Evolutionary conservation across 2,797 vertebrate species (phyloP), one percentile per base, ranked within the genome.

Genomic region (Intellagama lesueurii): DNA sequence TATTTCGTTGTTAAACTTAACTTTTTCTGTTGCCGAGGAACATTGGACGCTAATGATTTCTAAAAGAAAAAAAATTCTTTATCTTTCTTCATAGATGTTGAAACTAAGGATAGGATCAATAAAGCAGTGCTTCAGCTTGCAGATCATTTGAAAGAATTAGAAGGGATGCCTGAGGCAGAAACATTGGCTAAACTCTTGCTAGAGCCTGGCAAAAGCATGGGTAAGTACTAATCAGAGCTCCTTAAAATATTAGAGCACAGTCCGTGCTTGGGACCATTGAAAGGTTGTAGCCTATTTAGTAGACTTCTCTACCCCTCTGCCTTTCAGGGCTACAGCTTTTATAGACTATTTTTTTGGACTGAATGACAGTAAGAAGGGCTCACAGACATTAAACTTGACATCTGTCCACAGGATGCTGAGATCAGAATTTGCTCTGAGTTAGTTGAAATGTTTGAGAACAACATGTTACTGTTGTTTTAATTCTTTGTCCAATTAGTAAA

Each of bases 121-220:
- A 49, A 88, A 77, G 69, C 16, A 17, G 69, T 88, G 64, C 14
- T 69, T 69, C 87, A 85, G n/a, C 47, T 91, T 70, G 83, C 11
- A 85, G 83, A 76, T 72, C 5, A 77, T 81, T 69, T 91, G 70
- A 44, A 47, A 81, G 60, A 81, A 6, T 69, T 88, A 24, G 32
- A 86, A 30, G 83, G 35, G 81, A 60, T 91, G 14, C 78, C 30
- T 60, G 47, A 91, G 88, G 70, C 87, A 47, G 83, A 86, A 85
- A 70, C 28, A 30, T 32, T 91, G 77, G 78, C 87, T 4, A 81
- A 56, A 49, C 28, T 88, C 22, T 72, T 91, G 28, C 30, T 86
- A 64, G 77, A 86, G 3, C 66, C 78, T 35, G 49, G 2, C 3
- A 49, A 88, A 88, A 30, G 5, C 9, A 19, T 77, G n/a, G 84